Conservation (phyloP, 1,140 invertebrate species). For the Radopholus similis region DNA sequence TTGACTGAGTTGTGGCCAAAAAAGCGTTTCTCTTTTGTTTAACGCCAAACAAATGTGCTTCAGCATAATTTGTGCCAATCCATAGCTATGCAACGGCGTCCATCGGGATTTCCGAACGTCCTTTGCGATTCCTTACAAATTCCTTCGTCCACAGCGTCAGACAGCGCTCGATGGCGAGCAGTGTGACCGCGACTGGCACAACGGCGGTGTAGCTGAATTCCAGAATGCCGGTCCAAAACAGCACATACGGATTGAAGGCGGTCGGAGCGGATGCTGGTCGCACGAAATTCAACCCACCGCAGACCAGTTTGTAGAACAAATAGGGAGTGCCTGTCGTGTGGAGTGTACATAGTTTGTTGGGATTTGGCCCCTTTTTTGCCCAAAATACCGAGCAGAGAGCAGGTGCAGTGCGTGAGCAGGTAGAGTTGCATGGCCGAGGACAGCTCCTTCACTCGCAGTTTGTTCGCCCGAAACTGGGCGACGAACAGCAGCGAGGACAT, state of each 20-base stretch:
- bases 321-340: background rate
- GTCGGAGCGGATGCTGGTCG: background rate
- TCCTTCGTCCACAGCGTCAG: background rate
- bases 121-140: background rate
- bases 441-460: background rate
- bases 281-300: background rate
- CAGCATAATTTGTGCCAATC: background rate
- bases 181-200: background rate
- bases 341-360: background rate
- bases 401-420: background rate
- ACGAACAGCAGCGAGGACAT: background rate
- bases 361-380: background rate
- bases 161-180: conserved; percentile 5
- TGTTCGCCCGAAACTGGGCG: background rate
- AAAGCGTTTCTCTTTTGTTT: background rate
- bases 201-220: background rate
- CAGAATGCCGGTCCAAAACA: conserved; percentile 9
- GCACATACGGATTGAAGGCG: background rate
- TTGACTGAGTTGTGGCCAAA: background rate
- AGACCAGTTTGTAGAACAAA: background rate
- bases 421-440: background rate
- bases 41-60: background rate
- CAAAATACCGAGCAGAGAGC: background rate
- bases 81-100: too few species aligned
- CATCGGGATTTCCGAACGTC: too few species aligned